Base-by-base conservation (phyloP, 2,113 vertebrate species). In the Scolopax mira region DNA sequence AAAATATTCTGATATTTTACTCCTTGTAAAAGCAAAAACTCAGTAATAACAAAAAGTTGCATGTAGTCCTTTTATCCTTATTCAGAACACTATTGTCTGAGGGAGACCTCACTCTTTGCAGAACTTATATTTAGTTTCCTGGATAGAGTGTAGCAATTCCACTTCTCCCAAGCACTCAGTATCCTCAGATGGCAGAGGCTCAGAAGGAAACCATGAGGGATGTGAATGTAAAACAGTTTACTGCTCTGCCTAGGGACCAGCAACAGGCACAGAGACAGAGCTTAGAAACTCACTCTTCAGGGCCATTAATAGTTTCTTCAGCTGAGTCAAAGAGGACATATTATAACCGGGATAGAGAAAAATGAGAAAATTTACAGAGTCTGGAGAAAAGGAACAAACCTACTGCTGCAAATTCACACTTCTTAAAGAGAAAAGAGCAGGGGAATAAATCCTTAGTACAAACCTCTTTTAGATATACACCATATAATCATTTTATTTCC, bases 241-340 rank as follows among this genome's bases (percentile, higher is more conserved):
- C 25, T 17, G 2, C 1, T 0, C 7, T 31, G 30, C 10, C 42
- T 72, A 28, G 4, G 8, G 13, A 28, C n/a, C 18, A 66, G 28
- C 2, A 58, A 3, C 14, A 42, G 15, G 30, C 18, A 52, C 16
- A 18, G 33, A 75, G 11, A 8, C 1, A 2, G 51, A 62, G 37
- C 17, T 71, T 13, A 44, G 42, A 44, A 31, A 49, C 6, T 52
- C 22, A 25, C 8, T 42, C n/a, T 55, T 16, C 18, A 41, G 67
- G 5, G 6, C 19, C 0, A 0, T 21, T 60, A 71, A 44, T 6
- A 55, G 0, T 66, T 81, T 71, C 16, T 79, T 58, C 2, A 0
- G 37, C 37, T 61, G 49, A 83, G 25, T 27, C 49, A 73, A 72
- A 87, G 21, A 44, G 31, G 16, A 30, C 3, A 7, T 27, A 69